Percentiles rank a stretch among this genome's conserved stretches.
Conservation (phyloP, 2,797 vertebrate species). For the Macrochelys suwanniensis region DNA sequence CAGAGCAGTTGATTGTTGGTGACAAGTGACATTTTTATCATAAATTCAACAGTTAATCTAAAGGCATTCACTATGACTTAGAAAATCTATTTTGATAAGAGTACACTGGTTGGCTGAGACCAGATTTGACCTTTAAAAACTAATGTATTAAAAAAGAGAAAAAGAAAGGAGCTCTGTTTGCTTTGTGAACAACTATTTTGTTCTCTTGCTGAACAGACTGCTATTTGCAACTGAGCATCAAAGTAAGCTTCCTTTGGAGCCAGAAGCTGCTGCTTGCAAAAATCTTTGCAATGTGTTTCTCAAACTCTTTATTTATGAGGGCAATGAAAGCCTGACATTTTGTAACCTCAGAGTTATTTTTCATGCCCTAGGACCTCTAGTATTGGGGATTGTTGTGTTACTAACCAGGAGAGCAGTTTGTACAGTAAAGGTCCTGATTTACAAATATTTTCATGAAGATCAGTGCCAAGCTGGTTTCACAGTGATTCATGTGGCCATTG, state of each 20-base stretch:
- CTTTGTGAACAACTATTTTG: background rate
- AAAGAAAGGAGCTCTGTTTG: background rate
- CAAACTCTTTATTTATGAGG: background rate
- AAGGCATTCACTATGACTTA: constrained; percentile 50
- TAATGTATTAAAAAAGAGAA: background rate
- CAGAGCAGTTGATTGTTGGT: constrained; percentile 42
- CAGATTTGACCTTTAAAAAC: constrained; percentile 51
- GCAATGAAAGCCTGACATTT: background rate
- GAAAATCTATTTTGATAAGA: constrained; percentile 56
- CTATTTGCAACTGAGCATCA: background rate
- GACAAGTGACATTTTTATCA: constrained; percentile 66
- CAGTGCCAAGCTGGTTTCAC: background rate
- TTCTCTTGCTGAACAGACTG: background rate
- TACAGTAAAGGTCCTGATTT: background rate
- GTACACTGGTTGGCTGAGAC: background rate
- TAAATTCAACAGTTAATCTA: constrained; percentile 54
- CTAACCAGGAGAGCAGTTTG: accelerated
- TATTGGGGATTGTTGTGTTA: background rate
- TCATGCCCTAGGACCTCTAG: accelerated
- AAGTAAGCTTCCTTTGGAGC: background rate
- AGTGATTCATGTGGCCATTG: constrained; percentile 2
- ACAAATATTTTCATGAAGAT: background rate
- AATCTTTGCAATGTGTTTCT: background rate
- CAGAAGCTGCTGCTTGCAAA: background rate
- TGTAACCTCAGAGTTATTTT: constrained; percentile 15